Conservation (phyloP, 1,140 invertebrate species). For the Hyles vespertilio region DNA sequence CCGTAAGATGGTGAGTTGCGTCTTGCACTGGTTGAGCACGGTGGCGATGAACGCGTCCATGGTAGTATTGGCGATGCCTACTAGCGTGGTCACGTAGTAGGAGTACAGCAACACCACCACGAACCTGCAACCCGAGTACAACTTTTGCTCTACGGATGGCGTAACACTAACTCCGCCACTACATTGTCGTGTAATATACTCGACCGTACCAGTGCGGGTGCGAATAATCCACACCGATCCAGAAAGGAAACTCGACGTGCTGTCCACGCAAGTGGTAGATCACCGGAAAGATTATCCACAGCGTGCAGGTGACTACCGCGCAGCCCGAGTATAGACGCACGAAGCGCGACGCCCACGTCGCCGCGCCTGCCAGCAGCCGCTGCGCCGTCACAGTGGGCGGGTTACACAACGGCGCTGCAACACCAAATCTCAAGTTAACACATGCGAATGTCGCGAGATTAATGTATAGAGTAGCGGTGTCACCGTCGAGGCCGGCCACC, state of each 20-base stretch:
- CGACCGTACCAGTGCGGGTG: neutral
- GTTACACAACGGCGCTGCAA: constrained; percentile 31
- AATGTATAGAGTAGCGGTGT: neutral
- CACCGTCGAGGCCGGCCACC: constrained; percentile 41
- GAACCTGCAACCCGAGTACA: constrained; percentile 31
- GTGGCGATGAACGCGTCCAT: constrained; percentile 63
- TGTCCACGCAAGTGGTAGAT: constrained; percentile 23
- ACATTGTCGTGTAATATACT: neutral
- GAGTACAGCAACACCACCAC: constrained; percentile 46
- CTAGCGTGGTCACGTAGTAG: constrained; percentile 57
- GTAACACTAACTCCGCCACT: neutral
- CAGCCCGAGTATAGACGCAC: constrained; percentile 42
- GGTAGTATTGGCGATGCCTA: constrained; percentile 61
- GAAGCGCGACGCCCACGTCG: constrained; percentile 32
- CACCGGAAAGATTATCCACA: constrained; percentile 53
- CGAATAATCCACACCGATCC: constrained; percentile 28
- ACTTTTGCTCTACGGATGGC: neutral
- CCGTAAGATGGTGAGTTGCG: constrained; percentile 52
- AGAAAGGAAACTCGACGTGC: constrained; percentile 48
- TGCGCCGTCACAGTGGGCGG: constrained; percentile 1
- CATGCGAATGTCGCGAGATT: neutral
- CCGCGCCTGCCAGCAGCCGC: constrained; percentile 15
- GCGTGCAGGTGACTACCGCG: constrained; percentile 48
- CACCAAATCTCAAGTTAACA: neutral
- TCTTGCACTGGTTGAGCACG: constrained; percentile 52